A percentile compares a stretch with the other conserved stretches of the same genome.
Conservation (phyloP, 30 jellyfish, hydroid and myxozoan genomes). For the Cassiopea andromeda region DNA sequence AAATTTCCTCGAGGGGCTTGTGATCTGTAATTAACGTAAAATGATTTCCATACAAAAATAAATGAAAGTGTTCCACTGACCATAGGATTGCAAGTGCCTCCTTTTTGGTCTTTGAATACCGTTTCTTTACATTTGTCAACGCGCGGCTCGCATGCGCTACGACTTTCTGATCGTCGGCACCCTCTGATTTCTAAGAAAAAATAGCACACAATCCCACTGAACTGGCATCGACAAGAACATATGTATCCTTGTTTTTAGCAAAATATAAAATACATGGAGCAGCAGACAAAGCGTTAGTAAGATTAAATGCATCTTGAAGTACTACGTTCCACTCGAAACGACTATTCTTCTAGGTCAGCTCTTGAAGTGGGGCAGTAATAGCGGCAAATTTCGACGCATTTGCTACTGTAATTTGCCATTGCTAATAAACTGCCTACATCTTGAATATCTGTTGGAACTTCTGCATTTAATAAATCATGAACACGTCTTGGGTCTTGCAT, state of each 20-base stretch:
- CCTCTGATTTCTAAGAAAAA: neutral
- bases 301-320: neutral
- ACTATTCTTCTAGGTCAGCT: neutral
- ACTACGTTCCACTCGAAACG: neutral
- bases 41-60: neutral
- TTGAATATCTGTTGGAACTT: neutral
- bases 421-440: neutral
- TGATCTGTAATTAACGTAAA: neutral
- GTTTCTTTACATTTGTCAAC: constrained; percentile 16
- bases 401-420: neutral
- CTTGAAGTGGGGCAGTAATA: neutral
- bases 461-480: neutral
- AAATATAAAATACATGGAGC: constrained; percentile 6
- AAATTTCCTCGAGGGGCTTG: constrained; percentile 19
- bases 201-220: constrained; percentile 50
- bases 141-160: constrained; percentile 20
- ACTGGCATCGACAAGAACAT: constrained; percentile 37
- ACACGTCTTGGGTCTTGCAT: neutral
- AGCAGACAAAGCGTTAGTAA: neutral
- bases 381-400: neutral
- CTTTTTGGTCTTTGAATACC: constrained; percentile 48
- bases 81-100: neutral
- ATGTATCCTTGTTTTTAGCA: constrained; percentile 11
- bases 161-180: too few species aligned
- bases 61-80: neutral